Base-by-base conservation (phyloP, 2,113 vertebrate genomes). In the Merops nubicus region DNA sequence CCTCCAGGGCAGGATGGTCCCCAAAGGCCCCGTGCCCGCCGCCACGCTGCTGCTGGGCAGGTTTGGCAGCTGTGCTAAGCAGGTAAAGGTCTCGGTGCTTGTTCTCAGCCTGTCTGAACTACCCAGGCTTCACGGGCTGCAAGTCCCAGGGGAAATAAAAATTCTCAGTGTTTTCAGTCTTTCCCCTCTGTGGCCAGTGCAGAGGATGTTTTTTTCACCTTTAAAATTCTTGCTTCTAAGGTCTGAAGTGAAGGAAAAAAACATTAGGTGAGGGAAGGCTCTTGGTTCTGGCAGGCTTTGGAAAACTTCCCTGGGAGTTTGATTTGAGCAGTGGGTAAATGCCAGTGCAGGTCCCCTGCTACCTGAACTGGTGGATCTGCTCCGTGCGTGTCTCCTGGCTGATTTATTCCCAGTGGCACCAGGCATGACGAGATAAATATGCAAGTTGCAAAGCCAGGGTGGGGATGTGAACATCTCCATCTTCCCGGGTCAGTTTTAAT, bases 401-500 rank as follows among this genome's bases (percentile, higher is more conserved):
- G 88, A 91, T 95, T 93, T 96, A 95, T 93, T 96, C 92, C 91
- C 85, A 74, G 59, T 6, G 85, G 96, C 70, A 88, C 6, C 2
- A 0, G 82, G 68, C 88, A 93, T 77, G 15, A 12, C 0, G 28
- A 96, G 87, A 91, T 94, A 88, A 97, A 93, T 70, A 96, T 57
- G 67, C 87, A 88, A 85, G 88, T 31, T 25, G 87, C 89, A 88
- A 53, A 94, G 57, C 75, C 4, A 0, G 62, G 87, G 67, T 96
- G 70, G 3, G 65, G 90, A 91, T 47, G 70, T 36, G 85, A 94
- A 56, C 89, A 89, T 79, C 95, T 94, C 94, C 91, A 85, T 95
- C 89, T 93, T 88, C 85, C 85, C 4, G 6, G 95, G 95, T 89
- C 94, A 89, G 31, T 74, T 87, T 75, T 72, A 95, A 96, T 94